Base-by-base conservation (phyloP, 2,797 vertebrate genomes). In the Peromyscus nudipes region DNA sequence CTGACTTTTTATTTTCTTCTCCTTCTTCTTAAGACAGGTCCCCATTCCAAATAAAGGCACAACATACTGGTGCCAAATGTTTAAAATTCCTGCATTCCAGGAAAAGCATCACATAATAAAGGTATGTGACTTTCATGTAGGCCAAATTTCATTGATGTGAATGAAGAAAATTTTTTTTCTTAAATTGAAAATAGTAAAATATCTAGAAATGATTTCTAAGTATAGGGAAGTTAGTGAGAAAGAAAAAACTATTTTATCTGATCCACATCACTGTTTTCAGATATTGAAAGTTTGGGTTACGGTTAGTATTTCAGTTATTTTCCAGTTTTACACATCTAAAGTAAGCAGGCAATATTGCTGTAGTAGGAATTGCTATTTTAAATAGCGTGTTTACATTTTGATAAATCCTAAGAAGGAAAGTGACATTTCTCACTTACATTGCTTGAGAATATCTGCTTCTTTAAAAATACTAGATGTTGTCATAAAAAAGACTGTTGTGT, bases 61-160 rank as follows among this genome's bases (percentile, higher is more conserved):
- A 46, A 99, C 99, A 3, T 99, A 99, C 82, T 99, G 99, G 99
- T 99, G 99, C 95, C 99, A 99, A 98, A 99, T 99, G 98, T 99
- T 99, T 98, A 99, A 98, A 98, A 98, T 99, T 92, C 99, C 99
- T 34, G 29, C 97, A n/a, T 96, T 99, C 62, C 98, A 98, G 89
- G 98, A 98, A 97, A 99, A 99, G 46, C 99, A 99, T 97, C 99
- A 99, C 0, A 98, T 99, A 19, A 98, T 98, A 97, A 99, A 99
- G 99, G 99, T 99, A 98, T 98, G 99, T 98, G 57, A 84, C 55
- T 77, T n/a, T 79, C 13, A 81, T 23, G 27, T 6, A 43, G 88
- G 29, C 91, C 71, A 91, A 83, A 73, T 60, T 81, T 82, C 23
- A 40, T 85, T 79, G 93, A 10, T 57, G 60, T 10, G 0, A 81